Conservation (phyloP, 1,140 invertebrate genomes). For the Drosophila subobscura region DNA sequence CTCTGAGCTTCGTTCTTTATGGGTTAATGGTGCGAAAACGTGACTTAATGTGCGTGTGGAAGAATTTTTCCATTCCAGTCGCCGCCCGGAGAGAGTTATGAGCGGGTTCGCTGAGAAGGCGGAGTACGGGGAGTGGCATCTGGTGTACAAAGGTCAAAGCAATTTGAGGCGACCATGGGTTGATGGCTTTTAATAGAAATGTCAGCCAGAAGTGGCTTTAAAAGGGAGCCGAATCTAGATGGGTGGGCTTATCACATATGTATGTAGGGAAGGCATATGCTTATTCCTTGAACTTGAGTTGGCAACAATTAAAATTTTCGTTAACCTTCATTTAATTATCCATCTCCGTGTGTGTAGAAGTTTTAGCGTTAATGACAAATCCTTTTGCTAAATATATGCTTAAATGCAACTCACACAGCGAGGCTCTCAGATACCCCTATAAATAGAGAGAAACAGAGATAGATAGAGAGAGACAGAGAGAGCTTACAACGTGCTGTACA, state of each 20-base stretch:
- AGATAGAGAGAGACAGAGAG: conserved; percentile 18
- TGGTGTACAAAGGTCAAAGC: conserved; percentile 81
- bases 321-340: conserved; percentile 80
- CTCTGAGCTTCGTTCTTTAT: conserved; percentile 72
- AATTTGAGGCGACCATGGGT: conserved; percentile 68
- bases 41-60: conserved; percentile 83
- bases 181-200: conserved; percentile 80
- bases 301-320: conserved; percentile 67
- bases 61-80: conserved; percentile 52
- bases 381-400: conserved; percentile 83
- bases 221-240: neutral
- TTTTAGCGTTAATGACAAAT: conserved; percentile 80
- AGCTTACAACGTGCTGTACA: conserved; percentile 79
- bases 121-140: conserved; percentile 55
- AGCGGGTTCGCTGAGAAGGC: conserved; percentile 27
- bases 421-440: conserved; percentile 9
- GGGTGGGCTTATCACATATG: neutral
- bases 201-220: conserved; percentile 45
- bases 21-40: conserved; percentile 84
- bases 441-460: conserved; percentile 5
- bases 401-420: conserved; percentile 68
- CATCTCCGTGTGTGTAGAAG: conserved; percentile 40
- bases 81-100: conserved; percentile 62
- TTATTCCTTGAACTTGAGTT: no score
- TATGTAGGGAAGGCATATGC: neutral